phyloP scores from a whole-genome alignment of 2,797 vertebrate genomes.

The Gymnoscopelus braueri region DNA sequence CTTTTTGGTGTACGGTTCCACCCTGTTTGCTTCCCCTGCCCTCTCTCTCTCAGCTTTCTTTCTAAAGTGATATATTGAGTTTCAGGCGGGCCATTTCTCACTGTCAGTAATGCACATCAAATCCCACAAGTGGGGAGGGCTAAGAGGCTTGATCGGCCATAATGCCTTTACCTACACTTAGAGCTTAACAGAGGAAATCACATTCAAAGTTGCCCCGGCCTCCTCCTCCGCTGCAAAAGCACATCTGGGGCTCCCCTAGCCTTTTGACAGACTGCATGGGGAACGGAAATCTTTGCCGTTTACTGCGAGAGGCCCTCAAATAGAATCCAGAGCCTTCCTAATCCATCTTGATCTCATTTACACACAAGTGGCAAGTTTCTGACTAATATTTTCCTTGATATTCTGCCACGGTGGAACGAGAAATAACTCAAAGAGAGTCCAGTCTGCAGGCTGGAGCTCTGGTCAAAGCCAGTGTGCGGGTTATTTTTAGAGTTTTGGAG shows the following conservation, averaged over 20 bases:
- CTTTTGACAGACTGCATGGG: constrained; percentile 47
- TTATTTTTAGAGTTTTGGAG: constrained; percentile 64
- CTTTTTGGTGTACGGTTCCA: constrained; percentile 13
- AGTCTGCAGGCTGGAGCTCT: constrained; percentile 41
- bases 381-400: constrained; percentile 82
- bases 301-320: constrained; percentile 58
- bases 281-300: constrained; percentile 69
- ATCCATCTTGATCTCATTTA: constrained; percentile 83
- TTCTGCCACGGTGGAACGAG: constrained; percentile 55
- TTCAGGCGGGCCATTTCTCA: constrained; percentile 82
- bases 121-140: constrained; percentile 75
- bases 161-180: constrained; percentile 80
- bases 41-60: constrained; percentile 41
- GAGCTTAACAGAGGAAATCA: constrained; percentile 79
- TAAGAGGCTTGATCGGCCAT: constrained; percentile 79
- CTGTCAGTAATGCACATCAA: constrained; percentile 85
- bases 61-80: constrained; percentile 79
- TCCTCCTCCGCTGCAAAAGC: constrained; percentile 32
- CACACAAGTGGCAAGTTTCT: constrained; percentile 72
- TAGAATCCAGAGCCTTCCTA: constrained; percentile 70
- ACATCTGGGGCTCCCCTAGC: constrained; percentile 68
- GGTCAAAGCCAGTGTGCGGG: constrained; percentile 15
- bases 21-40: constrained; percentile 11
- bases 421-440: constrained; percentile 51
- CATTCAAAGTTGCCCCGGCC: constrained; percentile 71